Base-by-base conservation (phyloP, 2,797 vertebrate species). In the Tadarida brasiliensis region DNA sequence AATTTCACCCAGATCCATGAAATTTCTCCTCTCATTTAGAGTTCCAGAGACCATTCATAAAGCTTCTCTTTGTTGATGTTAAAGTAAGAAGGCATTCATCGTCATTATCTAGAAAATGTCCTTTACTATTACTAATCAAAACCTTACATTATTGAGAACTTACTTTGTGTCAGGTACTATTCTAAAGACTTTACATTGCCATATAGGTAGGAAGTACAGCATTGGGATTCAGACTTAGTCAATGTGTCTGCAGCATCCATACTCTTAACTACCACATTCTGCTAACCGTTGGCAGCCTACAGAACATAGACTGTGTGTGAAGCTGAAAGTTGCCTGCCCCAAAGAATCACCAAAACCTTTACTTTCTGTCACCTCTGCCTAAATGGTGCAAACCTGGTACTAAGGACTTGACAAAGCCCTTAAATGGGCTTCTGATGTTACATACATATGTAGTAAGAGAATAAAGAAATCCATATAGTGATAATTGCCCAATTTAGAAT, bases 21-120 rank as follows among this genome's bases (percentile, higher is more conserved):
- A 71, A 61, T 74, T n/a, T 73, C 8, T 89, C 33, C 20, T 93
- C 59, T 57, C 22, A 93, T 94, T 73, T 88, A 65, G 44, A 82
- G 47, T 93, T 19, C 3, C 33, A 83, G 33, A 68, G 20, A 49
- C 11, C 2, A 83, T 9, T 82, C 1, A 16, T 57, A n/a, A 85
- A 71, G 54, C 10, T 22, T 90, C 24, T 92, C 51, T 93, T 93
- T 74, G 30, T 65, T 90, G 33, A 85, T 78, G 16, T 59, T 54
- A 80, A 93, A 93, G 47, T 80, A 84, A 77, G 49, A 94, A 82
- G 33, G 26, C 7, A 22, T 82, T 54, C 51, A 76, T 24, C 5
- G 89, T 80, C 44, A 61, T 78, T 76, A n/a, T n/a, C 11, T 76
- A 56, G 8, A 35, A 57, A 91, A 33, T 93, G 8, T 11, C 28